phyloP scores from a whole-genome alignment of 2,113 vertebrate species.

The Sorex fumeus region DNA sequence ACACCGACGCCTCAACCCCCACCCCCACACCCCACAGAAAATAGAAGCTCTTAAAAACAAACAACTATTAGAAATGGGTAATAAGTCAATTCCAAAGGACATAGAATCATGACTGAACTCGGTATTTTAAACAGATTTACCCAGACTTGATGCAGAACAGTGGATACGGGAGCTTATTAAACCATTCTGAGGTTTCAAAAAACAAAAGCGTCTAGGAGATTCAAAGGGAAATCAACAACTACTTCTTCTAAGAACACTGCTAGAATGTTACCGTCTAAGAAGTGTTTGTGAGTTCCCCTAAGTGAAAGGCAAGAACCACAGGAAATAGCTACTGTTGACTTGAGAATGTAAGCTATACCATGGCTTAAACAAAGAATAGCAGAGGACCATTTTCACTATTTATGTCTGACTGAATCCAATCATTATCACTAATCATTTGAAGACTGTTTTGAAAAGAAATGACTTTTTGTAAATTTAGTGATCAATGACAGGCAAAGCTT shows the following conservation, averaged over 20 bases:
- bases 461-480: neutral
- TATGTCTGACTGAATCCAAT: neutral
- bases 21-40: too few relatives aligned
- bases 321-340: neutral
- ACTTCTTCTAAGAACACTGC: neutral
- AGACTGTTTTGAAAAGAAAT: neutral
- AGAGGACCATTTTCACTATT: neutral
- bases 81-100: neutral
- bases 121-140: constrained; percentile 1
- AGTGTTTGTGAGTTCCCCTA: neutral
- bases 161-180: neutral
- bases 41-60: too few relatives aligned
- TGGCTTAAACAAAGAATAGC: neutral
- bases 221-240: neutral
- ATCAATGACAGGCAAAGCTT: neutral
- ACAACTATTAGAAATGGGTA: neutral
- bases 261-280: neutral
- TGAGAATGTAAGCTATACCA: neutral
- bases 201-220: neutral
- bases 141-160: neutral
- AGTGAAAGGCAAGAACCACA: neutral
- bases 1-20: too few relatives aligned
- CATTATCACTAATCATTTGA: neutral
- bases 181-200: neutral
- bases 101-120: neutral